Base-by-base conservation (phyloP, 2,113 vertebrate genomes). In the Poecilia latipinna region DNA sequence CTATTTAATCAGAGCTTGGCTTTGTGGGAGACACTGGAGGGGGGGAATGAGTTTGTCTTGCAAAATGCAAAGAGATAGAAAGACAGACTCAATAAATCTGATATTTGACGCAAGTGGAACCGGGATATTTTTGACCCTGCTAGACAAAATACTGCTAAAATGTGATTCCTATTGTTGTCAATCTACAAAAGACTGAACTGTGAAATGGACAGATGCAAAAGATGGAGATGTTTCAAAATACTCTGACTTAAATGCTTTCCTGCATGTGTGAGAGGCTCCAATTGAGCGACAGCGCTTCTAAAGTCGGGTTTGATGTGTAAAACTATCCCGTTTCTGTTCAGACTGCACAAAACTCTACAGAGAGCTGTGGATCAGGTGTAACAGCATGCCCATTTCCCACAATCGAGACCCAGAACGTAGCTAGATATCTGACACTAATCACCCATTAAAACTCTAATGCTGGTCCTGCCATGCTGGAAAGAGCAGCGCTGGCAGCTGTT, bases 361-460 rank as follows among this genome's bases (percentile, higher is more conserved):
- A 84, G 89, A 90, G 87, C 76, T 74, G 37, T 78, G 87, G 88
- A 94, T 94, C 93, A 92, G 90, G 90, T 94, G 92, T 87, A 89
- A 88, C 89, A 74, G 85, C 82, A 75, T 15, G 67, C 78, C 74
- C 74, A 81, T 94, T 95, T 95, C 94, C 93, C 94, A 95, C 93
- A 94, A 90, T 93, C 79, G 37, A 77, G 77, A 78, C 83, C 78
- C 78, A 70, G 82, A 86, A 74, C 54, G 90, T 88, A 80, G 88
- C 90, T 88, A 91, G 93, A 94, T 92, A 95, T 93, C 86, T 93
- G 94, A 95, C 93, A 94, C 94, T 94, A 94, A 94, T 94, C 92
- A 93, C 83, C 91, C 93, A 94, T 94, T 94, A 93, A 92, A 92
- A 87, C 90, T 82, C 86, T 86, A 90, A 90, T 89, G 83, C 88